Evolutionary conservation across 2,797 vertebrate genomes (phyloP).

Genomic region (Megalops cyprinoides): DNA sequence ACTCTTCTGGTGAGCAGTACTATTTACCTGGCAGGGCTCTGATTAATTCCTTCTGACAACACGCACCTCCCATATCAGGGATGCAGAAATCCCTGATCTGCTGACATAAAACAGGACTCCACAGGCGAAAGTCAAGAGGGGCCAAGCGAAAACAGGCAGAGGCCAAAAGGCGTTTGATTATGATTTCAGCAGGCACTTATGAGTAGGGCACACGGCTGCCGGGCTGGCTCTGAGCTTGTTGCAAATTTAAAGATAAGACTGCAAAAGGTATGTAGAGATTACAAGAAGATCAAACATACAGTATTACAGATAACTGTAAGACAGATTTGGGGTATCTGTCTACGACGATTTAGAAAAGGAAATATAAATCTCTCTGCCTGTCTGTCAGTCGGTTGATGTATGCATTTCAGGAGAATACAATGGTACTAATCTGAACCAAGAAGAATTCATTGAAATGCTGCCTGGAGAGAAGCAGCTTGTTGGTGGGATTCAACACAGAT

Average conservation of each 20-base stretch:
- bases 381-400: background rate
- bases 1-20: background rate
- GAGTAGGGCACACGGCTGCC: background rate
- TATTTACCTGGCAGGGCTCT: background rate
- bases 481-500: too few species aligned
- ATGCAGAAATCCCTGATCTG: background rate
- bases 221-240: background rate
- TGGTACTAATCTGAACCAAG: background rate
- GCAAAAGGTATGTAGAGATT: background rate
- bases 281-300: background rate
- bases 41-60: constrained; percentile 11
- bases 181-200: background rate
- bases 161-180: background rate
- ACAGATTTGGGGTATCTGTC: background rate
- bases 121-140: constrained; percentile 1
- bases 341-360: background rate
- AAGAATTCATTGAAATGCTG: background rate
- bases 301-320: too few species aligned
- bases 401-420: background rate
- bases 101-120: background rate
- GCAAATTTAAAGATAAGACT: background rate
- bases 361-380: background rate
- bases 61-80: constrained; percentile 1
- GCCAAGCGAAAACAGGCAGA: background rate
- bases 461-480: background rate